Conservation (phyloP, 2,888 invertebrate species). For the Syrphus vitripennis region DNA sequence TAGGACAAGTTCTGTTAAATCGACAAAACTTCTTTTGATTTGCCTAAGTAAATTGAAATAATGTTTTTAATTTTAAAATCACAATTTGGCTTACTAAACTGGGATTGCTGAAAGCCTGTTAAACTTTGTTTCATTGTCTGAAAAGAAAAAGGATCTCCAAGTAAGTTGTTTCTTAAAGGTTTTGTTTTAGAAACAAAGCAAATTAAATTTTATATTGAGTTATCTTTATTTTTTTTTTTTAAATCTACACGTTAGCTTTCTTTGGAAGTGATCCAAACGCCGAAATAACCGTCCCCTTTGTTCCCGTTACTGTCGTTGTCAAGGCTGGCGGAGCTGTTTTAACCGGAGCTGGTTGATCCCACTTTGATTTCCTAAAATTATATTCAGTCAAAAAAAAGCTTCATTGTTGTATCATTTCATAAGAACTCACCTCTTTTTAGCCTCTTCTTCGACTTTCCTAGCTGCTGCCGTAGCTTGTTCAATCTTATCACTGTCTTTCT, state of each 20-base stretch:
- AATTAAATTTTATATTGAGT: neutral
- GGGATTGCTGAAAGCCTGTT: too few relatives aligned
- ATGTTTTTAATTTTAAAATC: too few relatives aligned
- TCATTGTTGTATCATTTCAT: neutral
- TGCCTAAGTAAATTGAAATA: too few relatives aligned
- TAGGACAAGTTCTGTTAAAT: too few relatives aligned
- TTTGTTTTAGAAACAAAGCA: too few relatives aligned
- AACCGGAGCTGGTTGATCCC: constrained; percentile 91
- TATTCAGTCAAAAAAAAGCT: constrained; percentile 7
- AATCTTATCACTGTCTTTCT: constrained; percentile 91
- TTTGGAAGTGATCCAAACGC: constrained; percentile 95
- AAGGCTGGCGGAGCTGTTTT: constrained; percentile 87
- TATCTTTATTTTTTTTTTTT: constrained; percentile 18
- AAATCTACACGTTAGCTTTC: constrained; percentile 82
- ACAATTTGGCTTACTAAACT: too few relatives aligned
- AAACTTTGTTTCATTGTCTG: too few relatives aligned
- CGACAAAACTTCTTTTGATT: too few relatives aligned
- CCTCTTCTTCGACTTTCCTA: constrained; percentile 86
- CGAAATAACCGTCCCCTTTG: constrained; percentile 95
- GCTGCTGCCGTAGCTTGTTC: constrained; percentile 88
- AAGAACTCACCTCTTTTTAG: constrained; percentile 85
- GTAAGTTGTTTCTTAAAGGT: too few relatives aligned
- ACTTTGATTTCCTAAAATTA: constrained; percentile 91
- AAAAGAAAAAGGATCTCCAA: too few relatives aligned
- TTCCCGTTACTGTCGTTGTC: constrained; percentile 92